Evolutionary conservation across 2,888 invertebrate species (phyloP).

Genomic region (Drosophila subsilvestris): DNA sequence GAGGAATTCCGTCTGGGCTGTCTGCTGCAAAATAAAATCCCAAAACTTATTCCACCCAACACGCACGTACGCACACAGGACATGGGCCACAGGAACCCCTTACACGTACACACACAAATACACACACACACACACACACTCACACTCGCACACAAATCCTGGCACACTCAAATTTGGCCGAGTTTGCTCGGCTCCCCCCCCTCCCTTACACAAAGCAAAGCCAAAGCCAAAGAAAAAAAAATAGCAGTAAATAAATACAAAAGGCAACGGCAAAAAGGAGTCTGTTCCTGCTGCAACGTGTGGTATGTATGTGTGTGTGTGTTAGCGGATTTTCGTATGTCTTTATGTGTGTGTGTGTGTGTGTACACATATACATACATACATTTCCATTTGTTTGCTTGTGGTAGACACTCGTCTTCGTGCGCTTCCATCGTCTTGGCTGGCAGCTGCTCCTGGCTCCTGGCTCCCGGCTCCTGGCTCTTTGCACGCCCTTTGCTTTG

Average conservation of each 20-base stretch:
- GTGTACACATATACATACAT: slow-evolving; percentile 33
- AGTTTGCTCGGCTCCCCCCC: slow-evolving; percentile 22
- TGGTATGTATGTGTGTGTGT: slow-evolving; percentile 31
- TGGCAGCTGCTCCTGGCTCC: slow-evolving; percentile 48
- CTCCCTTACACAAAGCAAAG: slow-evolving; percentile 12
- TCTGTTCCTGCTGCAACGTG: slow-evolving; percentile 59
- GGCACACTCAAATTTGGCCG: slow-evolving; percentile 19
- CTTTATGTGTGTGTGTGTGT: slow-evolving; percentile 27
- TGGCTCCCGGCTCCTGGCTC: neutral
- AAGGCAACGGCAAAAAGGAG: slow-evolving; percentile 54
- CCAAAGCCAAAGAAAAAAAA: slow-evolving; percentile 30
- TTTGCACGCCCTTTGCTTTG: slow-evolving; percentile 52
- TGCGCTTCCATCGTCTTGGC: slow-evolving; percentile 52
- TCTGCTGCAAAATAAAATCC: slow-evolving; percentile 8
- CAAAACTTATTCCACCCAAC: slow-evolving; percentile 3
- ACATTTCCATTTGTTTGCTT: slow-evolving; percentile 43
- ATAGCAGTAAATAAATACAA: slow-evolving; percentile 63
- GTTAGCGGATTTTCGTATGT: slow-evolving; percentile 29
- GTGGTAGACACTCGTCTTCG: slow-evolving; percentile 58
- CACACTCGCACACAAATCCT: slow-evolving; percentile 9
- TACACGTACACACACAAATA: slow-evolving; percentile 18
- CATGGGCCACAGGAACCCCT: slow-evolving; percentile 15
- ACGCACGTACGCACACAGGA: slow-evolving; percentile 13
- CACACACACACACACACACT: neutral
- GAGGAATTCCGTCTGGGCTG: neutral